Base-by-base conservation (phyloP, 1,140 invertebrate genomes). In the Doryteuthis pealeii region DNA sequence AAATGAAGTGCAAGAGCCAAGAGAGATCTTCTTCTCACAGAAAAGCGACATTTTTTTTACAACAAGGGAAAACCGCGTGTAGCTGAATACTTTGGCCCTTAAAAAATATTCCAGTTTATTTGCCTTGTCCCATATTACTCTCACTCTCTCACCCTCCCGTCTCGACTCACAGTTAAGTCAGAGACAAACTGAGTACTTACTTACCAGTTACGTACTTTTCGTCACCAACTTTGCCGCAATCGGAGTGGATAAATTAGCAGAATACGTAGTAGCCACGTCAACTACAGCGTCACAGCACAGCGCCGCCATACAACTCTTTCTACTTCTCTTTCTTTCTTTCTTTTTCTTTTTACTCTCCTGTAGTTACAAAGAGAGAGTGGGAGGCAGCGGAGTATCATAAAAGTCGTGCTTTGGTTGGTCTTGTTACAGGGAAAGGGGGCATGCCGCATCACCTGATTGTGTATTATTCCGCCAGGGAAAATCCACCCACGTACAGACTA, bases 251-350 rank as follows among this genome's bases (percentile, higher is more conserved):
- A 93, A 93, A 92, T 86, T 87, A 91, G 91, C 91, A 92, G 92
- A 91, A 93, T 94, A 94, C 93, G 93, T 95, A 94, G 93, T 92
- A 93, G 93, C 93, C 93, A 95, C 93, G 93, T 95, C 93, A 95
- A 95, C 91, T 92, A 91, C 92, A 92, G 94, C 93, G 93, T 94
- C 93, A 94, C 93, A 92, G 77, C 79, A 86, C 80, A 86, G 83
- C 82, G 32, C n/a, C 30, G 66, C 66, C 66, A 68, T 68, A 68
- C 66, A 68, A 68, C n/a, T 68, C 30, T 22, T 1, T 31, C 66
- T 30, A 14, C 54, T 22, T 49, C 45, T 22, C 45, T 22, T 22
- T 49, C 45, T 49, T 49, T 49, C 22, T 22, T 49, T 49, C 45
- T 22, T 49, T 28, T 62, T 62, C 5, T 28, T 62, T 62, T 22